These are phyloP conservation scores for Pyxicephalus adspersus DNA, from an alignment of 2,113 vertebrate species.

Conservation along the genomic window DNA sequence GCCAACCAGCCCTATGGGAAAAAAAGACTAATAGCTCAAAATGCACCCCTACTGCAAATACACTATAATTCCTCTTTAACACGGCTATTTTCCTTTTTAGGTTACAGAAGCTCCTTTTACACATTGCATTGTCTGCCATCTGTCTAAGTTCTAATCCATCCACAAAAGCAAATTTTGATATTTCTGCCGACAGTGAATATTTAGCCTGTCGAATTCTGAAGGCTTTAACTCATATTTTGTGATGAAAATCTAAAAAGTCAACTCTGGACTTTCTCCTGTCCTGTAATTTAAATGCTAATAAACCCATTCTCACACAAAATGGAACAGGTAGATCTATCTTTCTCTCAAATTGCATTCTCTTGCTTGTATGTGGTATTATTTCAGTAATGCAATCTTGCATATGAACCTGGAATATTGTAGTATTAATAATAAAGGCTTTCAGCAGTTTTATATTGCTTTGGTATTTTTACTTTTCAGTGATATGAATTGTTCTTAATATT, in stretches of 20 bases:
- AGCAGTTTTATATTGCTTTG: slow-evolving; percentile 15
- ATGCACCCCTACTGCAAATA: too few species aligned
- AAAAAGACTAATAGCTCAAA: too few species aligned
- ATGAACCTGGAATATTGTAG: background rate
- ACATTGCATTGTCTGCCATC: too few species aligned
- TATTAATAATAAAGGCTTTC: slow-evolving; percentile 30
- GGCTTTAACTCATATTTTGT: slow-evolving; percentile 29
- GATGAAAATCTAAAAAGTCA: slow-evolving; percentile 1
- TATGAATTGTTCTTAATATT: background rate
- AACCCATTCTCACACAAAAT: slow-evolving; percentile 14
- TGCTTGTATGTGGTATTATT: slow-evolving; percentile 29
- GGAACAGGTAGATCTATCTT: slow-evolving; percentile 35
- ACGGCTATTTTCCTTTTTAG: too few species aligned
- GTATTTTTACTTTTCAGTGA: slow-evolving; percentile 21
- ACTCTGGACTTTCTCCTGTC: background rate
- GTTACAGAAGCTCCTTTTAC: too few species aligned
- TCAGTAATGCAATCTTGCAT: slow-evolving; percentile 16
- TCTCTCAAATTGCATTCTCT: slow-evolving; percentile 34
- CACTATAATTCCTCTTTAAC: too few species aligned
- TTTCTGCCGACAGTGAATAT: slow-evolving; percentile 6
- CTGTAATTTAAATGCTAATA: slow-evolving; percentile 55
- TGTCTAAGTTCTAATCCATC: background rate
- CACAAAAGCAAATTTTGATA: slow-evolving; percentile 18
- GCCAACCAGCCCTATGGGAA: too few species aligned
- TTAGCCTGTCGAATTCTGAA: slow-evolving; percentile 28